A percentile compares a stretch with the other conserved stretches of the same genome.
These are phyloP conservation scores for Dynastes grantii DNA, from an alignment of 2,888 invertebrate genomes.

Conservation along the genomic window DNA sequence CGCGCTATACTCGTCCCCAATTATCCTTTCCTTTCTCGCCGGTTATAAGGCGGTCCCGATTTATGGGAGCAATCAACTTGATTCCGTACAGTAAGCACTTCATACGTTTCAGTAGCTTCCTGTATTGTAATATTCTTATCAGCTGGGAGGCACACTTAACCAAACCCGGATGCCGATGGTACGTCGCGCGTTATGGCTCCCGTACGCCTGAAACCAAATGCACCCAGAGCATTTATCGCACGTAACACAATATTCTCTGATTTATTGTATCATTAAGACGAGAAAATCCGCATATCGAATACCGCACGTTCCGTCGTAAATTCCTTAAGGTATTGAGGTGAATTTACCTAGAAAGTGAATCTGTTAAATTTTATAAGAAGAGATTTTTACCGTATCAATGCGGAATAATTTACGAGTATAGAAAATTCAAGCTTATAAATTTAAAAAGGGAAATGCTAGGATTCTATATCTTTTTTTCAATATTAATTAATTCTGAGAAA, in stretches of 20 bases:
- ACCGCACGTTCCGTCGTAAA: not conserved
- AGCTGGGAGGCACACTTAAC: conserved; percentile 43
- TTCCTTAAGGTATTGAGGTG: not conserved
- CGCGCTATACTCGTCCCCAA: conserved; percentile 37
- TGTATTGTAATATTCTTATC: conserved; percentile 41
- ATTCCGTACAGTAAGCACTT: conserved; percentile 42
- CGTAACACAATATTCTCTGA: conserved; percentile 15
- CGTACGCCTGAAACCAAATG: conserved; percentile 33
- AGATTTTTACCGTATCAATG: no score
- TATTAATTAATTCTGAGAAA: no score
- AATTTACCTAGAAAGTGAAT: not conserved
- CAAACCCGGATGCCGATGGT: conserved; percentile 4
- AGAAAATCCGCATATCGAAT: not conserved
- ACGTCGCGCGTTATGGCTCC: conserved; percentile 7
- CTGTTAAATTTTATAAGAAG: no score
- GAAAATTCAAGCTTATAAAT: no score
- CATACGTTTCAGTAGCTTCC: conserved; percentile 40
- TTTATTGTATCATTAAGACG: conserved; percentile 18
- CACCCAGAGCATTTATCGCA: conserved; percentile 21
- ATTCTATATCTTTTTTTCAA: no score
- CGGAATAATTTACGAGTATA: no score
- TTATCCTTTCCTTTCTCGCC: conserved; percentile 27
- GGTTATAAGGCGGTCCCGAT: not conserved
- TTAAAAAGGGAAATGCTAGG: no score
- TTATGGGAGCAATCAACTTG: conserved; percentile 42